Conservation (phyloP, 1,140 invertebrate species). For the Panagrolaimus sp. region DNA sequence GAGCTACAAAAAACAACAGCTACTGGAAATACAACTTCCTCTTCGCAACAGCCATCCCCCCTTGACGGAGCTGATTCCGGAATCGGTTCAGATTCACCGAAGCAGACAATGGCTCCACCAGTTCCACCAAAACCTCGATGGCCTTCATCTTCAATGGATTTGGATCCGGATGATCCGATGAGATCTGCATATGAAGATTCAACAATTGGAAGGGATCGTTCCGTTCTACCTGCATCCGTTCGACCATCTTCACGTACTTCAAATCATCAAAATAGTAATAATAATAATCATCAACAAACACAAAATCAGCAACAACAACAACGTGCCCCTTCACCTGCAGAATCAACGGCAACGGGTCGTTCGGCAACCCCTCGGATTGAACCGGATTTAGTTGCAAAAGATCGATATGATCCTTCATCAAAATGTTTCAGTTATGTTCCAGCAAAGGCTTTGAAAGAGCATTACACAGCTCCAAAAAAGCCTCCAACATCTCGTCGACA, state of each 20-base stretch:
- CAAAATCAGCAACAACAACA: background rate
- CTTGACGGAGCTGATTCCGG: conserved; percentile 50
- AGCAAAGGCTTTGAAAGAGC: conserved; percentile 57
- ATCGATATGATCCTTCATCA: conserved; percentile 56
- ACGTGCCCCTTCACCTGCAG: background rate
- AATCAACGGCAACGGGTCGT: conserved; percentile 17
- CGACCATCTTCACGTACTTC: conserved; percentile 29
- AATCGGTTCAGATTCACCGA: conserved; percentile 50
- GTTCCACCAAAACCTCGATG: conserved; percentile 49
- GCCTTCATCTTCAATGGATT: conserved; percentile 23
- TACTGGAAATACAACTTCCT: conserved; percentile 14
- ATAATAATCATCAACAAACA: too few species aligned
- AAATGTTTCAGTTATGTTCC: conserved; percentile 59
- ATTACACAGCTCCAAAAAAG: conserved; percentile 49
- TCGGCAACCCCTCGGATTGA: conserved; percentile 43
- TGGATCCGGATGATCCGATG: conserved; percentile 35
- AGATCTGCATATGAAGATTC: conserved; percentile 33
- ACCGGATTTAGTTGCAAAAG: conserved; percentile 57
- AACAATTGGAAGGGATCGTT: conserved; percentile 35
- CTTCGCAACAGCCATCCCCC: conserved; percentile 17
- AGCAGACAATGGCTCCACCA: conserved; percentile 37
- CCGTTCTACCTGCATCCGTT: conserved; percentile 51
- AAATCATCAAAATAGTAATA: conserved; percentile 17
- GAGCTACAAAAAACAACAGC: conserved; percentile 28
- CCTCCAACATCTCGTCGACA: conserved; percentile 21